phyloP scores from a whole-genome alignment of 2,113 vertebrate species.

The Polyodon spathula region DNA sequence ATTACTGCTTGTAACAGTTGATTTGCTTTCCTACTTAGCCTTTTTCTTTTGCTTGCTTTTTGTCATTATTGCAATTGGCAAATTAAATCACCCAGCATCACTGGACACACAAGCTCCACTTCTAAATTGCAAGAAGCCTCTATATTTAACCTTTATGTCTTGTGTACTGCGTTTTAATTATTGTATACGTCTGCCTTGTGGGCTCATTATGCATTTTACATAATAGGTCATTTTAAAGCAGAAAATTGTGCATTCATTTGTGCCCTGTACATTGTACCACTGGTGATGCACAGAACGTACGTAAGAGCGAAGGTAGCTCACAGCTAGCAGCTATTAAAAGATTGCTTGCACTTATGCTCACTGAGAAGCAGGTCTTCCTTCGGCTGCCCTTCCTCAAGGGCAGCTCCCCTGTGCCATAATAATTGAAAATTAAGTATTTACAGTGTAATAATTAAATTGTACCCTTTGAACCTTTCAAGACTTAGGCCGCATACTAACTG shows the following conservation, averaged over 20 bases:
- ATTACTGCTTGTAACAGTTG: too few species aligned
- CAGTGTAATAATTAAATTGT: constrained; percentile 76
- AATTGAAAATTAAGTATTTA: constrained; percentile 95
- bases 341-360: constrained; percentile 24
- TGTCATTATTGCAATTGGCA: too few species aligned
- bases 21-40: too few species aligned
- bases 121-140: too few species aligned
- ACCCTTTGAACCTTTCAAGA: constrained; percentile 75
- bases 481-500: constrained; percentile 74
- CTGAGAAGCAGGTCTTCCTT: constrained; percentile 46
- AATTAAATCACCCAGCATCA: too few species aligned
- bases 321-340: constrained; percentile 24
- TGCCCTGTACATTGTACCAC: neutral
- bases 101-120: too few species aligned
- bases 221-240: neutral
- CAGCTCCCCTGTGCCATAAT: constrained; percentile 65
- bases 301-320: neutral
- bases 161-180: neutral
- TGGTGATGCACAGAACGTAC: neutral
- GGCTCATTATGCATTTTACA: neutral
- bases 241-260: neutral
- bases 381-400: constrained; percentile 70
- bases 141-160: too few species aligned
- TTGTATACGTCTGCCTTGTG: neutral
- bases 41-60: too few species aligned